A percentile compares a stretch with the other conserved stretches of the same genome.
These are phyloP conservation scores for Cyclophora albipunctata DNA, from an alignment of 2,888 invertebrate genomes.

Conservation along the genomic window DNA sequence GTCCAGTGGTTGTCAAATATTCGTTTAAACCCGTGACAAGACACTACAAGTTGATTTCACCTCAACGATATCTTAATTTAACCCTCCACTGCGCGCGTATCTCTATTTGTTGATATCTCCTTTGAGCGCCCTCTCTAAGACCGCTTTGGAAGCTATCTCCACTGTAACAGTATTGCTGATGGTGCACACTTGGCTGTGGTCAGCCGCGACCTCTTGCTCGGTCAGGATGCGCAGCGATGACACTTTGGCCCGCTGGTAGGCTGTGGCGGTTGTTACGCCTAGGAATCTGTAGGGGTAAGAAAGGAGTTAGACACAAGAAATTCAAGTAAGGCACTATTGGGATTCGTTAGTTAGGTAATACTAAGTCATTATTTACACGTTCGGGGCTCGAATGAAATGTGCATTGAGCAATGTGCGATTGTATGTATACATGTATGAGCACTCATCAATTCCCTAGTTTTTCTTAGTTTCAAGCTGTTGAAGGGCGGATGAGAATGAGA, in stretches of 20 bases:
- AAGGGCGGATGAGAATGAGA: no score
- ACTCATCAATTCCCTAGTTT: no score
- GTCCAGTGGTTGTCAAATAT: no score
- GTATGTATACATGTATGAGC: no score
- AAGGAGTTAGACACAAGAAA: conserved; percentile 1
- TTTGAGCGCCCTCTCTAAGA: conserved; percentile 56
- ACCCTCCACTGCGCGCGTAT: background rate
- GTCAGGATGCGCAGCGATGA: conserved; percentile 85
- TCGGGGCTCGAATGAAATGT: no score
- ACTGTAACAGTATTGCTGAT: conserved; percentile 70
- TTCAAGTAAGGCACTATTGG: background rate
- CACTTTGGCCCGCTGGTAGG: conserved; percentile 93
- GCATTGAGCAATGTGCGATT: no score
- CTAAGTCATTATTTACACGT: no score
- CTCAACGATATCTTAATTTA: background rate
- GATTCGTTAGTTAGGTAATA: no score
- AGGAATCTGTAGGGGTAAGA: conserved; percentile 78
- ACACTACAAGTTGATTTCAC: background rate
- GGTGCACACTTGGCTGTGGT: conserved; percentile 51
- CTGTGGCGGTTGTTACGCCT: conserved; percentile 89
- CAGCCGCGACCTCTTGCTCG: conserved; percentile 22
- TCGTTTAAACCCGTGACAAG: no score
- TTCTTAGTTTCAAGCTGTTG: no score
- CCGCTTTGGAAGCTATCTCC: conserved; percentile 60
- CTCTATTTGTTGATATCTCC: conserved; percentile 44